A percentile compares a stretch with the other conserved stretches of the same genome.
Evolutionary conservation across 1,140 invertebrate genomes (phyloP).

Genomic region (Rhagoletis pomonella): DNA sequence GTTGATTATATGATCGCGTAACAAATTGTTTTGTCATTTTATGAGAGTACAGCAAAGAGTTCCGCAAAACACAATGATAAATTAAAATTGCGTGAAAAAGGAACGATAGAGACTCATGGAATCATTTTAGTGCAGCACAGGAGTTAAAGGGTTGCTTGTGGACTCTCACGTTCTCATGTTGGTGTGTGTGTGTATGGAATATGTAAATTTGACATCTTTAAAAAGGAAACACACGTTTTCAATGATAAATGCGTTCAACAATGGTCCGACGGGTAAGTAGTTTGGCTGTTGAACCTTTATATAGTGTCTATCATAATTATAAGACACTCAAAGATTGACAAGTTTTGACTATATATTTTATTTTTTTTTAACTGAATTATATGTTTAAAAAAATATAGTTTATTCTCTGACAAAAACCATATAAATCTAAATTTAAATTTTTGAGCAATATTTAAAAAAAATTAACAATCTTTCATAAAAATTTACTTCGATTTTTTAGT

Average conservation of each 20-base stretch:
- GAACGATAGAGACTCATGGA: background rate
- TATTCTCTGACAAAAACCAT: too few species aligned
- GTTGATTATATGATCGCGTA: constrained; percentile 41
- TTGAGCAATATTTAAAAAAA: too few species aligned
- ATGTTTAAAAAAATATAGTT: too few species aligned
- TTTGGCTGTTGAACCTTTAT: background rate
- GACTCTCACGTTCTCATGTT: too few species aligned
- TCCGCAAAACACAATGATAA: background rate
- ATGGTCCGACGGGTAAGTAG: background rate
- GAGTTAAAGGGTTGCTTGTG: background rate
- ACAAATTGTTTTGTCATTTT: constrained; percentile 52
- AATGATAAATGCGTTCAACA: constrained; percentile 38
- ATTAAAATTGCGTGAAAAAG: background rate
- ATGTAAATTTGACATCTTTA: constrained; percentile 43
- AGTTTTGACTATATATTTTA: too few species aligned
- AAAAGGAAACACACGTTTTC: constrained; percentile 33
- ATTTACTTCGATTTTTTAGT: too few species aligned
- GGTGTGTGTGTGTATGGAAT: background rate
- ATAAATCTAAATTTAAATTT: too few species aligned
- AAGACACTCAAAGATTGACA: too few species aligned
- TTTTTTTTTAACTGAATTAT: too few species aligned
- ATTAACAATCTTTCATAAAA: too few species aligned
- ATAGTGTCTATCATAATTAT: too few species aligned
- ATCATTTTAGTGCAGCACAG: background rate
- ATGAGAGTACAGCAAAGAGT: background rate